A percentile compares a stretch with the other conserved stretches of the same genome.
These are phyloP conservation scores for Turnix velox DNA, from an alignment of 2,113 vertebrate species.

Conservation along the genomic window DNA sequence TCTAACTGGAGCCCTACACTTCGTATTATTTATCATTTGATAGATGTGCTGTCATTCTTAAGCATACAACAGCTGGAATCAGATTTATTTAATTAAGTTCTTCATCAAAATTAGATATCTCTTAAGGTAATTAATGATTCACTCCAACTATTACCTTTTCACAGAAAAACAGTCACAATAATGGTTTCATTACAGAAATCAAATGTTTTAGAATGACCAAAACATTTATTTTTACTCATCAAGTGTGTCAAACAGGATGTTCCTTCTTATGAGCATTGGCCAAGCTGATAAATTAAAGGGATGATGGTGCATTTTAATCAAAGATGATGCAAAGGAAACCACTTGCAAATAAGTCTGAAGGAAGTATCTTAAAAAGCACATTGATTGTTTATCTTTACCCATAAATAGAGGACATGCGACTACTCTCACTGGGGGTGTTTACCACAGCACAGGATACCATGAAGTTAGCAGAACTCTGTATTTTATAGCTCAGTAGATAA, in stretches of 20 bases:
- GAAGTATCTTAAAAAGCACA: not conserved
- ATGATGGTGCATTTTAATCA: not conserved
- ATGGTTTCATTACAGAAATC: not conserved
- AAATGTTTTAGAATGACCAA: not conserved
- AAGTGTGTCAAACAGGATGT: not conserved
- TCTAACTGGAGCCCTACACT: not conserved
- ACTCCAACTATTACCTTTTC: not conserved
- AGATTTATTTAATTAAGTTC: not conserved
- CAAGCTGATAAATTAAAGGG: not conserved
- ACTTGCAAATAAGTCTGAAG: not conserved
- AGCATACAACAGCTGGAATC: not conserved
- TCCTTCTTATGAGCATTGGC: not conserved
- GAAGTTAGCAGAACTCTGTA: not conserved
- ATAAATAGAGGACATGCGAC: not conserved
- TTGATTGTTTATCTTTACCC: not conserved
- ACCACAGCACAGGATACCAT: not conserved
- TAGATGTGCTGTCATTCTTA: not conserved
- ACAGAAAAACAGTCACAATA: not conserved
- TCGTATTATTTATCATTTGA: not conserved
- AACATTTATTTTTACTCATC: not conserved
- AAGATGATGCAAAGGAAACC: not conserved
- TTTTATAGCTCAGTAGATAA: constrained; percentile 20
- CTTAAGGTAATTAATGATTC: not conserved
- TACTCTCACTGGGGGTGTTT: not conserved
- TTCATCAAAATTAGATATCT: not conserved